Percentiles rank a stretch among this genome's conserved stretches.
Evolutionary conservation across 2,888 invertebrate genomes (phyloP).

Genomic region (Alloscopus bannaensis): DNA sequence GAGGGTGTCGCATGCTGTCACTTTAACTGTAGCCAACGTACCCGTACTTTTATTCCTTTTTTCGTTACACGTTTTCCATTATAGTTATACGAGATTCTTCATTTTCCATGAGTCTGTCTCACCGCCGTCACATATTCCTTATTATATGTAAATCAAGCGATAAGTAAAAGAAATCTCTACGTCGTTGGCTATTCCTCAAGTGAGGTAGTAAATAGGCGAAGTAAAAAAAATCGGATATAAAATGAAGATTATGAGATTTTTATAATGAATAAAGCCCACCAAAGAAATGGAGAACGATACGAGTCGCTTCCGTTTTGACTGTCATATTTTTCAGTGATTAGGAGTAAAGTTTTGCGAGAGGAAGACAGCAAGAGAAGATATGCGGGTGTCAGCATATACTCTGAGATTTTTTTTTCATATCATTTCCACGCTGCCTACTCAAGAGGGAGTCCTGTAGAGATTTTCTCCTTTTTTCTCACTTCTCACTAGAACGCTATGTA

Average conservation of each 20-base stretch:
- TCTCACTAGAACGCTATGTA: no score
- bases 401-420: constrained; percentile 11
- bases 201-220: constrained; percentile 10
- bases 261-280: constrained; percentile 62
- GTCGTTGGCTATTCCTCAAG: background rate
- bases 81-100: no score
- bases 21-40: no score
- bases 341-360: constrained; percentile 69
- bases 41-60: no score
- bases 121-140: no score
- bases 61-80: no score
- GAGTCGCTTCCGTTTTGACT: constrained; percentile 68
- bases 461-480: constrained; percentile 29
- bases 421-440: constrained; percentile 16
- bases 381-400: constrained; percentile 72
- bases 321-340: constrained; percentile 66
- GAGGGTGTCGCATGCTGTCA: no score
- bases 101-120: no score
- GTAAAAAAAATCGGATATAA: constrained; percentile 52
- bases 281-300: constrained; percentile 51
- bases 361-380: no score
- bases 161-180: background rate
- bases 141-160: no score
- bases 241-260: constrained; percentile 61
- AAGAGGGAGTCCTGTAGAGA: no score